Evolutionary conservation across 2,797 vertebrate genomes (phyloP), one percentile per base, ranked within the genome.

Genomic region (Catharus ustulatus): DNA sequence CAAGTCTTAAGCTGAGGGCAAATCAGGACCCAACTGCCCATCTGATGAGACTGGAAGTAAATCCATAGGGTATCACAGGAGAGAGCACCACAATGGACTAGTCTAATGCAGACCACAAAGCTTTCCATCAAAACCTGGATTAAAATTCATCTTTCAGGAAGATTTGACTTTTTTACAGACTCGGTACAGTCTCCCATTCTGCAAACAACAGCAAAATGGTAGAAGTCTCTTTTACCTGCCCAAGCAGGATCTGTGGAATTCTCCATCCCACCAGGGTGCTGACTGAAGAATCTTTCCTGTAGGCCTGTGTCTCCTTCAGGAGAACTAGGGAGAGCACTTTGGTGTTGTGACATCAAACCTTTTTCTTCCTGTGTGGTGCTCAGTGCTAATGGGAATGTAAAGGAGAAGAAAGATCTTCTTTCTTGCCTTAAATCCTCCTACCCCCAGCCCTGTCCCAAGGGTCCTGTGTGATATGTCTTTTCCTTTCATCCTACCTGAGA

Each of bases 401-500:
- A 93, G 61, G 64, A 91, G 74, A 91, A 93, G 29, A 94, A 87
- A 93, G 69, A 92, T 87, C 55, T 77, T 79, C 64, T 94, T 93
- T 96, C 72, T 93, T 64, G 61, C 63, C 66, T 81, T 52, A 85
- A 94, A 85, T 93, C 55, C 77, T 93, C 62, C 66, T 66, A 71
- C 48, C 24, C 24, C 23, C 0, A 0, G 77, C 36, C 34, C 40
- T 23, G 30, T 95, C 87, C 51, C 79, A 82, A 55, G 49, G 61
- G 93, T 64, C 93, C 26, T 0, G 2, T 90, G 73, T 66, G 91
- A 95, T 91, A 94, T 8, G 24, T 87, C 88, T 92, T 95, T 91
- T 93, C 45, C 75, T 94, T 93, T 94, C 87, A 90, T 90, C 34
- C 71, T 85, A 86, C 68, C 46, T 40, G 36, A 77, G 90, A 90